Evolutionary conservation across 2,888 invertebrate species (phyloP), one percentile per base, ranked within the genome.

Genomic region (Galerucella calmariensis): DNA sequence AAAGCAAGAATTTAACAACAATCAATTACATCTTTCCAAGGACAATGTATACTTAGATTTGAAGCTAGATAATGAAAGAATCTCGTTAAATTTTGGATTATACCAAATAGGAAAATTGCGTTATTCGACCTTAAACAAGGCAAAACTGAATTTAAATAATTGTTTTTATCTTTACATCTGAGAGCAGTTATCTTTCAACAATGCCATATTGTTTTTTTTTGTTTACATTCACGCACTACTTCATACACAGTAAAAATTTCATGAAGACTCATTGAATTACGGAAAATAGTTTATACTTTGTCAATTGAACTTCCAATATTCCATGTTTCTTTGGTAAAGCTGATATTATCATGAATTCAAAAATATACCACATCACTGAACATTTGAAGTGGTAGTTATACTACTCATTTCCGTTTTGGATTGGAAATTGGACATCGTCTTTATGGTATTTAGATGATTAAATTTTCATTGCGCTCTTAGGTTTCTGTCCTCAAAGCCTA

Each of bases 41-140:
- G 51, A 51, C 51, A 62, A 27, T n/a, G 59, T 11, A 20, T 59
- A 24, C 27, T 10, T 14, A 62, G 62, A 62, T 62, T 35, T 8
- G 2, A 62, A 24, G 4, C 6, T 35, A 9, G 62, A 62, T 62
- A 62, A 14, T 62, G 2, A 62, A 59, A 27, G n/a, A 53, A 67
- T 67, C 67, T 67, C n/a, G 27, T 51, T 67, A 51, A 35, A 14
- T 14, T 48, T 24, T 14, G 20, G 51, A 67, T 51, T 53, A 67
- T 35, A 62, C 62, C 27, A n/a, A 48, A 62, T 62, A 62, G 41
- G 16, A 62, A 62, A 62, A 62, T 35, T 62, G n/a, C 62, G 27
- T 70, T 70, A 70, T 70, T 51, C 62, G 48, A 70, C 69, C 62
- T 70, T 62, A 70, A 63, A 48, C 62, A 62, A 70, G 24, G 48